Percentiles rank a stretch among this genome's conserved stretches.
Evolutionary conservation across 2,797 vertebrate genomes (phyloP).

Genomic region (Cossypha heuglini): DNA sequence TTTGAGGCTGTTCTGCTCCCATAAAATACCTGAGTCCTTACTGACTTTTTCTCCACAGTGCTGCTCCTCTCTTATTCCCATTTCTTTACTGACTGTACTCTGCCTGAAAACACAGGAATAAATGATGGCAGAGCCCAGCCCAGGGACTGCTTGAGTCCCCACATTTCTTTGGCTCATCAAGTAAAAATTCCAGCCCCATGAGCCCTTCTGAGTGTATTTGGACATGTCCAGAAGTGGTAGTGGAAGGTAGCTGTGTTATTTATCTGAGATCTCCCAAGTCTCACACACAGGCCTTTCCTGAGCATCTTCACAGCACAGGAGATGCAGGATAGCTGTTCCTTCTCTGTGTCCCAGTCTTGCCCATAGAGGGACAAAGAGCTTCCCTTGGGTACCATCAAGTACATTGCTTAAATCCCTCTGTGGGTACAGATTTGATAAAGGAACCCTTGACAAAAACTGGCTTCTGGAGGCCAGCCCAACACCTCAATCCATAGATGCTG

Average conservation of each 20-base stretch:
- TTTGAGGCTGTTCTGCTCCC: background rate
- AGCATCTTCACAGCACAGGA: background rate
- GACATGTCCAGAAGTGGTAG: fast-evolving
- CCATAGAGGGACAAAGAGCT: background rate
- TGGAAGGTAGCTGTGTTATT: background rate
- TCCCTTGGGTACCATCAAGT: background rate
- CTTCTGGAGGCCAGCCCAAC: background rate
- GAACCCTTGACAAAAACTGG: background rate
- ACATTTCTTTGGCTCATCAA: fast-evolving
- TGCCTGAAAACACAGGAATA: background rate
- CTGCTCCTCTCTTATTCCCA: background rate
- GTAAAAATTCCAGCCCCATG: fast-evolving
- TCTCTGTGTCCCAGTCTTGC: fast-evolving
- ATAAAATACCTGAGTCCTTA: background rate
- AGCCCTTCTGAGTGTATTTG: background rate
- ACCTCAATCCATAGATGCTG: background rate
- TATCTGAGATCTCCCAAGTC: background rate
- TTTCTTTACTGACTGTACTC: background rate
- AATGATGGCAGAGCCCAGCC: fast-evolving
- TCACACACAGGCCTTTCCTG: background rate
- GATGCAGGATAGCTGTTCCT: background rate
- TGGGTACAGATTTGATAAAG: background rate
- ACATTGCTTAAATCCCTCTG: background rate
- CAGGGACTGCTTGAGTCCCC: background rate
- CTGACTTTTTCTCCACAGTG: fast-evolving